These are phyloP conservation scores for Clunio marinus DNA, from an alignment of 2,888 invertebrate species.

Conservation along the genomic window DNA sequence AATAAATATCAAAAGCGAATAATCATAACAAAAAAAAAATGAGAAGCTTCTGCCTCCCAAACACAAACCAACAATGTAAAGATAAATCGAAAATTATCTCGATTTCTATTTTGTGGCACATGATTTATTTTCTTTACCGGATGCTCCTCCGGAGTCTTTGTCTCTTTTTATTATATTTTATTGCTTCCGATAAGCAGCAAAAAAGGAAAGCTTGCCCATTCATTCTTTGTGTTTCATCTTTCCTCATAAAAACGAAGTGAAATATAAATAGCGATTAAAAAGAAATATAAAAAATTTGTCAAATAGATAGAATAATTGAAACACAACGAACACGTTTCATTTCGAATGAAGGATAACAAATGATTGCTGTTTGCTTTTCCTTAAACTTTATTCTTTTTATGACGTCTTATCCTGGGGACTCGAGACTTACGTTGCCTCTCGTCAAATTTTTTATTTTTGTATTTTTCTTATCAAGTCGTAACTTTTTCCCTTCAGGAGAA, in stretches of 20 bases:
- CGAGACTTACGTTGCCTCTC: background rate
- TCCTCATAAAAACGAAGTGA: background rate
- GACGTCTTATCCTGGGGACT: background rate
- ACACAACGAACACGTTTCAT: slow-evolving; percentile 27
- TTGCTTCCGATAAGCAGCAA: background rate
- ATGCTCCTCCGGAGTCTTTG: background rate
- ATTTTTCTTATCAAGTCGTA: background rate
- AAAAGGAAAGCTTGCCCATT: slow-evolving; percentile 1
- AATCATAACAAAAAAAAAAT: too few relatives aligned
- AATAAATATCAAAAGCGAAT: too few relatives aligned
- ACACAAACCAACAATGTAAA: too few relatives aligned
- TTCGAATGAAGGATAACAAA: slow-evolving; percentile 12
- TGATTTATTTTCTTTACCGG: too few relatives aligned
- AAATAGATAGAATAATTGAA: slow-evolving; percentile 35
- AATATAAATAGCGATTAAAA: background rate
- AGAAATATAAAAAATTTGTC: slow-evolving; percentile 13
- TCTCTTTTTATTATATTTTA: background rate
- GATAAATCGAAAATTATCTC: background rate
- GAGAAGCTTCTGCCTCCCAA: too few relatives aligned
- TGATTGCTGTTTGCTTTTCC: slow-evolving; percentile 33
- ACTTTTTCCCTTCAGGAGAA: background rate
- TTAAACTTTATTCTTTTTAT: slow-evolving; percentile 19
- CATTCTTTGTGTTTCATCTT: background rate
- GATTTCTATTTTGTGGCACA: background rate
- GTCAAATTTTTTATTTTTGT: background rate